Evolutionary conservation across 2,113 vertebrate species (phyloP).

Genomic region (Xyrauchen texanus): DNA sequence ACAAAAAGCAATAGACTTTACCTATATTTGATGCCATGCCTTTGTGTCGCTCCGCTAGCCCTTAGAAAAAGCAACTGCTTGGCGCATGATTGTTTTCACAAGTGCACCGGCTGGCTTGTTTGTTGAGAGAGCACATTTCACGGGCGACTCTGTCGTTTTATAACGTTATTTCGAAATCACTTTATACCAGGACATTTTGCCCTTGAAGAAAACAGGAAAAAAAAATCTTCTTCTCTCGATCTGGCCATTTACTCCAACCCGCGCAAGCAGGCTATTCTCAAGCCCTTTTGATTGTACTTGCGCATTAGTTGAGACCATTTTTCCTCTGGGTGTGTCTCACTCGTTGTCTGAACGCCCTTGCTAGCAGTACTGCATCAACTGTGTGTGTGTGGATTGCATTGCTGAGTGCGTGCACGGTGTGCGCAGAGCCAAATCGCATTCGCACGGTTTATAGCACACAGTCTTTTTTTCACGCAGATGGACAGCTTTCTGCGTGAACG

Average conservation of each 20-base stretch:
- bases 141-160: slow-evolving; percentile 57
- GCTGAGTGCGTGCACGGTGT: slow-evolving; percentile 56
- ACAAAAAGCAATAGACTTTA: slow-evolving; percentile 65
- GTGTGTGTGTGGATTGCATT: slow-evolving; percentile 40
- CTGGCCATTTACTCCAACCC: slow-evolving; percentile 52
- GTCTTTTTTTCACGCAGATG: slow-evolving; percentile 8
- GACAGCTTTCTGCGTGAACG: slow-evolving; percentile 4
- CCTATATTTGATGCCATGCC: slow-evolving; percentile 65
- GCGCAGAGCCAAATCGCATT: slow-evolving; percentile 54
- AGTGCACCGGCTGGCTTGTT: slow-evolving; percentile 57
- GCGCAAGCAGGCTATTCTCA: slow-evolving; percentile 51
- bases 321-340: slow-evolving; percentile 65
- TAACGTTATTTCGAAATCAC: slow-evolving; percentile 53
- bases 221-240: slow-evolving; percentile 53
- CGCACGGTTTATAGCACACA: slow-evolving; percentile 43
- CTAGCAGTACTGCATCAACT: slow-evolving; percentile 50
- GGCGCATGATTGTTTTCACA: slow-evolving; percentile 63
- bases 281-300: slow-evolving; percentile 59
- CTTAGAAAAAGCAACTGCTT: slow-evolving; percentile 61
- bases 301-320: slow-evolving; percentile 62
- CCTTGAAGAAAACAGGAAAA: slow-evolving; percentile 47
- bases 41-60: slow-evolving; percentile 64
- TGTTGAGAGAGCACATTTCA: slow-evolving; percentile 62
- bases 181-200: slow-evolving; percentile 52
- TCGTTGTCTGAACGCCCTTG: slow-evolving; percentile 54